Evolutionary conservation across 2,113 vertebrate species (phyloP), one percentile per base, ranked within the genome.

Genomic region (Paramisgurnus dabryanus): DNA sequence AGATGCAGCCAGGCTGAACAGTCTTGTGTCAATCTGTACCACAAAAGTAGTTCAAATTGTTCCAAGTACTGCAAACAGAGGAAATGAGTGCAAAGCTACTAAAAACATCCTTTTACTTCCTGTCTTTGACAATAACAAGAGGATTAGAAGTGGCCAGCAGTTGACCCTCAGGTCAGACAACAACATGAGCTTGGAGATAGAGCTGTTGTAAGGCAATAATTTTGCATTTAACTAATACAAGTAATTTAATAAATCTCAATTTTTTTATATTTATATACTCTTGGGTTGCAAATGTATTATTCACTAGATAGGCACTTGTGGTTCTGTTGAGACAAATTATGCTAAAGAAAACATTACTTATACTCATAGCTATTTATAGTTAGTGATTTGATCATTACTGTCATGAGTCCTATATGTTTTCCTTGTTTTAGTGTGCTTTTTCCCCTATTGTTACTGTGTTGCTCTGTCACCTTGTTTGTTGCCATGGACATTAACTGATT

Each of bases 31-130:
- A 90, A 92, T 94, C 88, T 89, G 61, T 64, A 88, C 87, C 87
- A 88, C 89, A 92, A 91, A 94, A 93, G 90, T 92, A 87, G 91
- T 92, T 94, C 90, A 91, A 92, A 88, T 89, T 89, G 91, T 90
- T 94, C 92, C 92, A 89, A 92, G 91, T 90, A 88, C 90, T 90
- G 89, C 86, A 92, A 93, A 94, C 90, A 93, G 93, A 93, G 92
- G 43, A 85, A 70, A 81, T 13, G 63, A 70, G 74, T 90, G 89
- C 88, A 89, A 81, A 80, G 86, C 89, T 89, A 60, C 82, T 89
- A 82, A 87, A 91, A 92, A 91, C 91, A 87, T 87, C 87, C 92
- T 93, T 93, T 93, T 89, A 90, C 92, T 94, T 93, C 91, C 91
- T 93, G 90, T 91, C 64, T 60, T 84, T 85, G 89, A 89, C 91